phyloP scores from a whole-genome alignment of 2,888 invertebrate genomes.

The Acronicta aceris region DNA sequence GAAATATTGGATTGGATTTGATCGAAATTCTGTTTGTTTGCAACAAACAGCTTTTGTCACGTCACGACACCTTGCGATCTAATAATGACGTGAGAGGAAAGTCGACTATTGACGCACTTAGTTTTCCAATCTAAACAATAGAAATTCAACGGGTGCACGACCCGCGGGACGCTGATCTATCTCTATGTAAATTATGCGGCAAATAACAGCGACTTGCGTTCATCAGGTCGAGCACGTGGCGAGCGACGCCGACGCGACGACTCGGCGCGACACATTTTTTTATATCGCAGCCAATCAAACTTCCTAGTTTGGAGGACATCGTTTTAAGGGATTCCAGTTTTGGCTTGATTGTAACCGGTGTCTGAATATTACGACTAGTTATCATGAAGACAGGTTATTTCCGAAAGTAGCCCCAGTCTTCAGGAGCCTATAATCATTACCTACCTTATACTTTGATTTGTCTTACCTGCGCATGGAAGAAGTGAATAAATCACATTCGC shows the following conservation, averaged over 20 bases:
- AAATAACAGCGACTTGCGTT: conserved; percentile 85
- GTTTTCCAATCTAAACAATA: conserved; percentile 90
- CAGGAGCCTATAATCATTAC: not conserved
- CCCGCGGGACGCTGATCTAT: conserved; percentile 86
- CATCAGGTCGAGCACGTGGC: conserved; percentile 78
- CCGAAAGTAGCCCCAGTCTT: not conserved
- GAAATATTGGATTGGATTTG: not conserved
- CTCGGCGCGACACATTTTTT: conserved; percentile 61
- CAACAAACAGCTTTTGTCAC: conserved; percentile 47
- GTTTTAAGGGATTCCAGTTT: conserved; percentile 59
- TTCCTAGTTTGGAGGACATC: conserved; percentile 49
- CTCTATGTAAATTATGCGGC: conserved; percentile 88
- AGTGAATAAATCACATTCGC: conserved; percentile 63
- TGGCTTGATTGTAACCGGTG: conserved; percentile 42
- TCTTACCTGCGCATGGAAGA: conserved; percentile 62
- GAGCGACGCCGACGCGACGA: conserved; percentile 48
- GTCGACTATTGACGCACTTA: conserved; percentile 83
- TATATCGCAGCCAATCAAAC: conserved; percentile 58
- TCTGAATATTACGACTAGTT: conserved; percentile 15
- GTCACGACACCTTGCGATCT: conserved; percentile 73
- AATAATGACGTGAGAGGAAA: conserved; percentile 85
- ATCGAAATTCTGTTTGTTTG: conserved; percentile 20
- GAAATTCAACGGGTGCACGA: conserved; percentile 88
- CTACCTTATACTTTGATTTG: conserved; percentile 3
- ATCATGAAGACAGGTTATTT: not conserved